Percentiles rank a stretch among this genome's conserved stretches.
phyloP scores from a whole-genome alignment of 2,797 vertebrate species.

The Gorsachius magnificus region DNA sequence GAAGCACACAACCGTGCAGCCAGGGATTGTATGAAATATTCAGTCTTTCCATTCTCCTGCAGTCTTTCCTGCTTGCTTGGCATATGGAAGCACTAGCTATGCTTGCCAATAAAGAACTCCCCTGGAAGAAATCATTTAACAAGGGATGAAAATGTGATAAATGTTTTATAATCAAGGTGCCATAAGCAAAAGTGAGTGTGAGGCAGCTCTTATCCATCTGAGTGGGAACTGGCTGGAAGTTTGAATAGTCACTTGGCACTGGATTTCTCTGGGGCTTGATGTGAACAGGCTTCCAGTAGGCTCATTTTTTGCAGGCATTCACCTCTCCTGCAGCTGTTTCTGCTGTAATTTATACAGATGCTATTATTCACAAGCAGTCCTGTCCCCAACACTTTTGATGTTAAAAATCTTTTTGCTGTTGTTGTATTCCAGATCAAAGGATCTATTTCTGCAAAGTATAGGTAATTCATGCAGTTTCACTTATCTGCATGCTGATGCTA shows the following conservation, averaged over 20 bases:
- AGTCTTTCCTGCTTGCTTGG: background rate
- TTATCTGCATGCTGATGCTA: conserved; percentile 15
- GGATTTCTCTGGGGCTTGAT: conserved; percentile 14
- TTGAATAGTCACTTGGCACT: conserved; percentile 14
- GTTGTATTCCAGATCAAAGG: conserved; percentile 20
- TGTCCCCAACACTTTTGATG: background rate
- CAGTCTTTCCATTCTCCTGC: background rate
- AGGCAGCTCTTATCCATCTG: background rate
- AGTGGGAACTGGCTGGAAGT: background rate
- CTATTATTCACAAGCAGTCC: background rate
- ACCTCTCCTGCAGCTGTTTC: conserved; percentile 34
- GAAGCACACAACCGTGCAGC: background rate
- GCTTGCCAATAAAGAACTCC: conserved; percentile 35
- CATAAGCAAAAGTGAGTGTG: background rate
- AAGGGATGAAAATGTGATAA: conserved; percentile 35
- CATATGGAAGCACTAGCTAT: conserved; percentile 9
- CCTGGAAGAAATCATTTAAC: conserved; percentile 37
- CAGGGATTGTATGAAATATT: conserved; percentile 10
- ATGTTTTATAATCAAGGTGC: conserved; percentile 38
- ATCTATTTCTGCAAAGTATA: conserved; percentile 1
- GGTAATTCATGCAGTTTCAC: background rate
- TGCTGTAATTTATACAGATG: conserved; percentile 16
- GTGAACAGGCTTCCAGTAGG: background rate
- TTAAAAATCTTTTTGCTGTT: conserved; percentile 24
- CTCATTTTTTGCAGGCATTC: conserved; percentile 9